A percentile compares a stretch with the other conserved stretches of the same genome.
Conservation (phyloP, 2,113 vertebrate species). For the Sus scrofa region DNA sequence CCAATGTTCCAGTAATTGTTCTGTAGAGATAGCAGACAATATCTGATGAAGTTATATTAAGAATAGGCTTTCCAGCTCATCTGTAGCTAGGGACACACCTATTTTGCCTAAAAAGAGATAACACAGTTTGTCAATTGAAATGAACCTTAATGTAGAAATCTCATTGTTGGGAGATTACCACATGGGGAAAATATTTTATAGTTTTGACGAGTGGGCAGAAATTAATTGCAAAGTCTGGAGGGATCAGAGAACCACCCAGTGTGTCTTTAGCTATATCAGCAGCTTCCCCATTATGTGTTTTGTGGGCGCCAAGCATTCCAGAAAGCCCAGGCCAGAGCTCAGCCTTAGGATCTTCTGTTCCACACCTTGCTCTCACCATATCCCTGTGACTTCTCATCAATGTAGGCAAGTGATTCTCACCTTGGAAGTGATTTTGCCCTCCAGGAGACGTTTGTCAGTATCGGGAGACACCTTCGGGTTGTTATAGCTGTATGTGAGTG, state of each 20-base stretch:
- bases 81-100: background rate
- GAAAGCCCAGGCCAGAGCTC: background rate
- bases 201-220: background rate
- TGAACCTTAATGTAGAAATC: background rate
- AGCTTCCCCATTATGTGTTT: background rate
- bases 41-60: background rate
- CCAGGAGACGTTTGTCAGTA: background rate
- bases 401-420: background rate
- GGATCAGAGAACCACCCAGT: background rate
- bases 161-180: background rate
- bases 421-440: background rate
- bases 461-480: background rate
- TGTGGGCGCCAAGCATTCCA: background rate
- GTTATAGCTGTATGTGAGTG: background rate
- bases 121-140: background rate
- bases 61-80: background rate
- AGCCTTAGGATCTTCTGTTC: background rate
- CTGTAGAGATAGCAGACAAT: background rate
- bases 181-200: background rate
- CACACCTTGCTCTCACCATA: background rate
- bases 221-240: background rate
- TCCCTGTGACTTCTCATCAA: background rate
- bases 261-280: background rate
- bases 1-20: background rate
- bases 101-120: background rate